Conservation (phyloP, 2,888 invertebrate genomes). For the Laothoe populi region DNA sequence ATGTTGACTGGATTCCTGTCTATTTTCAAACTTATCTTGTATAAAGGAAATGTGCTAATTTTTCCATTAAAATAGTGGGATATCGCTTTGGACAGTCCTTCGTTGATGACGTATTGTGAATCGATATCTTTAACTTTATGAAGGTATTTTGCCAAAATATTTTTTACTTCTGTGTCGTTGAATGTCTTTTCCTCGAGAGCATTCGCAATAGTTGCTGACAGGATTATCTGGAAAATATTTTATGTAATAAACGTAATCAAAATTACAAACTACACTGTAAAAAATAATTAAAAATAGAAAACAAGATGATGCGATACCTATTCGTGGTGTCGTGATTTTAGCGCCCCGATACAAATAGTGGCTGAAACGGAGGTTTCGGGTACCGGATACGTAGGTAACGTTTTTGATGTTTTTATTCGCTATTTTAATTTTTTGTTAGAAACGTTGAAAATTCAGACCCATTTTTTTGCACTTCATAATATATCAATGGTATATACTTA, state of each 20-base stretch:
- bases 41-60: slow-evolving; percentile 67
- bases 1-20: slow-evolving; percentile 70
- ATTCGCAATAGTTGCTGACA: slow-evolving; percentile 37
- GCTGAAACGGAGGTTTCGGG: too few species aligned
- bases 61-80: slow-evolving; percentile 61
- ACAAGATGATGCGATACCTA: too few species aligned
- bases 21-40: slow-evolving; percentile 64
- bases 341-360: too few species aligned
- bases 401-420: too few species aligned
- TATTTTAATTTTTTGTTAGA: too few species aligned
- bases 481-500: too few species aligned
- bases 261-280: too few species aligned
- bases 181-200: slow-evolving; percentile 45
- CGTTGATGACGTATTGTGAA: slow-evolving; percentile 62
- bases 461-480: too few species aligned
- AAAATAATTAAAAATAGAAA: too few species aligned
- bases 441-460: too few species aligned
- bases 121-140: slow-evolving; percentile 60
- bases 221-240: slow-evolving; percentile 42
- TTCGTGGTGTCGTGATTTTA: too few species aligned
- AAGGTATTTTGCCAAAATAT: slow-evolving; percentile 56
- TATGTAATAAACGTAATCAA: background rate
- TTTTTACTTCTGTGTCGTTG: slow-evolving; percentile 50
- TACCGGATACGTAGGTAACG: too few species aligned
- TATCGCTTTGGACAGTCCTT: slow-evolving; percentile 61